Evolutionary conservation across 2,113 vertebrate species (phyloP).

Genomic region (Podarcis cretensis): DNA sequence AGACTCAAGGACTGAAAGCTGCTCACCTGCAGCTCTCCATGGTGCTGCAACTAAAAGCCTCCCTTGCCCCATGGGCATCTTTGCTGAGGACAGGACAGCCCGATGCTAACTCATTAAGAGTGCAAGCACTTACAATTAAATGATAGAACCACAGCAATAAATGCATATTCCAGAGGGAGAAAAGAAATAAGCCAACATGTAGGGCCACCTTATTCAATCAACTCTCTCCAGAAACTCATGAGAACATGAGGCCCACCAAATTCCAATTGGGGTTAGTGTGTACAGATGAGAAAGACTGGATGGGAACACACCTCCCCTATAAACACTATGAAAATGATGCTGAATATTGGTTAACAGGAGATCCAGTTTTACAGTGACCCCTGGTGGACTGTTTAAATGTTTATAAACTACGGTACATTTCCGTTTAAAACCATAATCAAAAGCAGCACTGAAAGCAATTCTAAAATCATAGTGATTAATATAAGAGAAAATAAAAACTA

Average conservation of each 20-base stretch:
- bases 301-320: not conserved
- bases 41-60: not conserved
- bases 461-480: not conserved
- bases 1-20: not conserved
- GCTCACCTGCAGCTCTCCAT: not conserved
- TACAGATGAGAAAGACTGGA: not conserved
- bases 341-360: not conserved
- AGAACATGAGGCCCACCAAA: not conserved
- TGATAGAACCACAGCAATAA: not conserved
- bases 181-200: not conserved
- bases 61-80: not conserved
- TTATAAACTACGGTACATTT: not conserved
- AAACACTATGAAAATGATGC: not conserved
- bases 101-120: not conserved
- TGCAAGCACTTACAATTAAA: not conserved
- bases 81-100: not conserved
- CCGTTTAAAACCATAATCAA: not conserved
- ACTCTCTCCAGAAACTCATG: not conserved
- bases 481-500: not conserved
- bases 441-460: not conserved
- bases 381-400: not conserved
- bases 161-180: not conserved
- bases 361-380: slow-evolving; percentile 9
- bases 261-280: too few species aligned
- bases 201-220: not conserved